These are phyloP conservation scores for Akabosia matsudoensis DNA, from an alignment of 1,140 invertebrate genomes.

Conservation along the genomic window DNA sequence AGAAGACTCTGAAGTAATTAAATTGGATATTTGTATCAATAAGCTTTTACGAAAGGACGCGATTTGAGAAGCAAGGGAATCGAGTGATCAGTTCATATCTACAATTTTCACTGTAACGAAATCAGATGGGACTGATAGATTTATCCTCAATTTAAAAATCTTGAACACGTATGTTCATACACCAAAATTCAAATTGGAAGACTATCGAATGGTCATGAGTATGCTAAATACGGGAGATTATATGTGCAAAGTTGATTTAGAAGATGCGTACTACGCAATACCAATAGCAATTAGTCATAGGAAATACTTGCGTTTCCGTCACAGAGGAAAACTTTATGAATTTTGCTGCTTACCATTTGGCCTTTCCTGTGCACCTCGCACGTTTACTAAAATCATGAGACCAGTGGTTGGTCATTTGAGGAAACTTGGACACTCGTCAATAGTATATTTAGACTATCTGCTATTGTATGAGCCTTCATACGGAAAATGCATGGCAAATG, in stretches of 20 bases:
- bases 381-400: conserved; percentile 23
- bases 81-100: not conserved
- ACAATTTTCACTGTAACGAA: conserved; percentile 22
- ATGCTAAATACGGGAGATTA: not conserved
- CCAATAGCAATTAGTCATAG: not conserved
- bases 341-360: conserved; percentile 23
- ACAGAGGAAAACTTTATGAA: conserved; percentile 7
- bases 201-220: not conserved
- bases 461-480: conserved; percentile 12
- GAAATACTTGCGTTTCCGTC: not conserved
- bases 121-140: conserved; percentile 15
- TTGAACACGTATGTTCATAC: conserved; percentile 7
- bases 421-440: not conserved
- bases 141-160: conserved; percentile 10
- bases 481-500: not conserved
- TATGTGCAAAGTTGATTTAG: conserved; percentile 20
- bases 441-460: conserved; percentile 40
- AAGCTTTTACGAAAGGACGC: not conserved
- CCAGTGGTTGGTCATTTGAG: conserved; percentile 2
- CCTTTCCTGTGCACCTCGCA: not conserved
- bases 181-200: conserved; percentile 23
- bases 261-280: conserved; percentile 23
- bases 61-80: not conserved
- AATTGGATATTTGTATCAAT: not conserved
- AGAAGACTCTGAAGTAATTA: not conserved